phyloP scores from a whole-genome alignment of 1,140 invertebrate species.

The Trialeurodes vaporariorum region DNA sequence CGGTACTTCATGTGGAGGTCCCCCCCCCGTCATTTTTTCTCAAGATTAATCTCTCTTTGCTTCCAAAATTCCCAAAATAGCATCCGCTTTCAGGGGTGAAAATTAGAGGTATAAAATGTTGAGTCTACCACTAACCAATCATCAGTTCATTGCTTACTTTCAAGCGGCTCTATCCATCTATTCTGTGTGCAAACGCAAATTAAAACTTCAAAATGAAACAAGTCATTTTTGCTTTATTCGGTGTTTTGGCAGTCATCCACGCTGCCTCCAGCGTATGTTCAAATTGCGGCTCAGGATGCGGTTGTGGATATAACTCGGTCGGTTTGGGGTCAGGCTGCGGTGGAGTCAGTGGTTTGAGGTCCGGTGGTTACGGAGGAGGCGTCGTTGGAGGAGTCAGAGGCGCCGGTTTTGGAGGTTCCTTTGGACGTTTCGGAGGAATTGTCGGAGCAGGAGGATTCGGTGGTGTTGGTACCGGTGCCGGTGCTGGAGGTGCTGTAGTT shows the following conservation, averaged over 20 bases:
- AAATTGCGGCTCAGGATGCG: not conserved
- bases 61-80: too few relatives aligned
- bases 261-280: not conserved
- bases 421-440: not conserved
- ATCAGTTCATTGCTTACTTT: too few relatives aligned
- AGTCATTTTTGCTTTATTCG: not conserved
- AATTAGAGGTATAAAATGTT: too few relatives aligned
- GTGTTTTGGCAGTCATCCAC: not conserved
- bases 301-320: not conserved
- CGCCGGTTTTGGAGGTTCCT: too few relatives aligned
- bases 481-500: not conserved
- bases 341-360: not conserved
- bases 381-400: not conserved
- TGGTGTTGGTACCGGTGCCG: not conserved
- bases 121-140: too few relatives aligned
- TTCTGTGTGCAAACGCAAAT: too few relatives aligned
- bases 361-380: not conserved
- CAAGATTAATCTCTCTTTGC: too few relatives aligned
- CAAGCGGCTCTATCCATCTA: too few relatives aligned
- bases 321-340: not conserved
- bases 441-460: not conserved
- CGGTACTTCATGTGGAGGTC: too few relatives aligned
- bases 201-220: not conserved
- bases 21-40: too few relatives aligned
- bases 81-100: too few relatives aligned